These are phyloP conservation scores for Willowsia nigromaculata DNA, from an alignment of 2,888 invertebrate genomes.

Conservation along the genomic window DNA sequence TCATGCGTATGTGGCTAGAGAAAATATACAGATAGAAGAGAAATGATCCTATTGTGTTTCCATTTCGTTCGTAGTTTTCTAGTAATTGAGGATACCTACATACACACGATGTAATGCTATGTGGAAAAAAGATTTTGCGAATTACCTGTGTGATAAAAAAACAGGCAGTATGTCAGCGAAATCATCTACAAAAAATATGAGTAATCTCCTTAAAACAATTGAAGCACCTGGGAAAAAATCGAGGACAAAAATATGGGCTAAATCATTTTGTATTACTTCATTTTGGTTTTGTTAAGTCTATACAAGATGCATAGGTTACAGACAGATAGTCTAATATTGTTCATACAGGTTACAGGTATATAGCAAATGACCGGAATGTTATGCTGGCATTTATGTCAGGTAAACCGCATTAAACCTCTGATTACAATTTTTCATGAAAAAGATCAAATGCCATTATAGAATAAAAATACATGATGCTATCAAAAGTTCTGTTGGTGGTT, in stretches of 20 bases:
- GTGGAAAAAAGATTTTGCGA: not conserved
- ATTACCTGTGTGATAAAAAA: not conserved
- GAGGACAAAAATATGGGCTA: slow-evolving; percentile 62
- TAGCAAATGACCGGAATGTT: not conserved
- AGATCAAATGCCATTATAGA: not conserved
- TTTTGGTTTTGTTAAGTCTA: too few species aligned
- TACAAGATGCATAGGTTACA: too few species aligned
- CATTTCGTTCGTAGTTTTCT: not conserved
- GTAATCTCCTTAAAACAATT: slow-evolving; percentile 10
- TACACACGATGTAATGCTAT: not conserved
- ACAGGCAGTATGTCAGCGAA: not conserved
- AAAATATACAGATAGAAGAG: not conserved
- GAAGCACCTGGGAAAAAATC: slow-evolving; percentile 36
- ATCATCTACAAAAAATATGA: not conserved
- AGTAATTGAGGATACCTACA: not conserved
- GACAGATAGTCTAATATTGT: too few species aligned
- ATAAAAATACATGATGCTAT: not conserved
- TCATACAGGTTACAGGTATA: not conserved
- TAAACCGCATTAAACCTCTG: slow-evolving; percentile 23
- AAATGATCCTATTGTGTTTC: not conserved
- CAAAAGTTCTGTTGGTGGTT: not conserved
- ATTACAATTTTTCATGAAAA: not conserved
- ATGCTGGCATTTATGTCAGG: slow-evolving; percentile 35
- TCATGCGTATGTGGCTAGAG: not conserved
- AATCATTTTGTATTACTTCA: slow-evolving; percentile 21